Base-by-base conservation (phyloP, 2,888 invertebrate species). In the Drosophila nr. medialis region DNA sequence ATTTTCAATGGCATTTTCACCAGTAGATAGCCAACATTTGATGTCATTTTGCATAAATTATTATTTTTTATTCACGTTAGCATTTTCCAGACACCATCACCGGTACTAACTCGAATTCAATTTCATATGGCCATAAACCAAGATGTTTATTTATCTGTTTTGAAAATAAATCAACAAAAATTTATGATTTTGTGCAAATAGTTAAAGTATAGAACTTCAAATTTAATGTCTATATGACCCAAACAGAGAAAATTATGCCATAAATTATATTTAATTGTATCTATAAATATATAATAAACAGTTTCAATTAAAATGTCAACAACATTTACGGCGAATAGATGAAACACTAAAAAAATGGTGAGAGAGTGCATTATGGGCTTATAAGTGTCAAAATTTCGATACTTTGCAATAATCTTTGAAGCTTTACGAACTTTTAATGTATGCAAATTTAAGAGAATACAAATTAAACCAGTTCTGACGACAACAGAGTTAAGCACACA, bases 371-470 rank as follows among this genome's bases (percentile, higher is more conserved):
- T 36, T 27, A 4, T 18, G 27, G 10, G 13, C 18, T 27, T 54
- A 27, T 29, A n/a, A 53, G 24, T 34, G 24, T 53, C 21, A 6
- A 29, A 38, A 55, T 55, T 29, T 3, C 13, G n/a, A 8, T 8
- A 8, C 15, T 38, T 55, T 38, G 55, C 55, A 29, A n/a, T 55
- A 27, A 38, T 38, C 55, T 38, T 38, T 55, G 38, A 8, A 55
- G 55, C 55, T 29, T 55, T n/a, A 15, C 55, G 29, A 38, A 38
- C 55, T 55, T 55, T 38, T 38, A 55, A 55, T 55, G n/a, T 38
- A 55, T 55, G 38, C 38, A 55, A 38, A 55, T 55, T 38, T 7
- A n/a, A 55, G 29, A 29, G 55, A 38, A 55, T 38, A 55, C 55
- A 40, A 38, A 55, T 38, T 29, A 55, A 55, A 38, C 55, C 55